Conservation (phyloP, 1,140 invertebrate species). For the Euglossa dilemma region DNA sequence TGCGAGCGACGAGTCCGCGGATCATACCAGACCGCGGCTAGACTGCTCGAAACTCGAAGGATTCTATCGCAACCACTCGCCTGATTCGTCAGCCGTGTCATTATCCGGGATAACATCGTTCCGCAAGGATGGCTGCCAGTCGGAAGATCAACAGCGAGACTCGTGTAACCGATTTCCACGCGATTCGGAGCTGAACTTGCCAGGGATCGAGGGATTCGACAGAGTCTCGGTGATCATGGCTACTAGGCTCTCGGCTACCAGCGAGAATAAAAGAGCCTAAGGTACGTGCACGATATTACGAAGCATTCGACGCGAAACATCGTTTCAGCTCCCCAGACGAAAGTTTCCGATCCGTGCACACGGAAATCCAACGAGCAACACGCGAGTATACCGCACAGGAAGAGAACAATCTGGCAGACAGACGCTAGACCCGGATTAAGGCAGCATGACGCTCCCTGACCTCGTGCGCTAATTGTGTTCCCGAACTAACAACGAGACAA, state of each 20-base stretch:
- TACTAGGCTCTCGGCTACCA: neutral
- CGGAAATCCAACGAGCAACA: neutral
- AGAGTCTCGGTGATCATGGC: neutral
- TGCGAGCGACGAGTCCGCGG: neutral
- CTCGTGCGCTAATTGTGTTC: conserved; percentile 30
- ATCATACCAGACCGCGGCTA: neutral
- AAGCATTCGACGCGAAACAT: neutral
- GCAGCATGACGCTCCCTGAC: conserved; percentile 18
- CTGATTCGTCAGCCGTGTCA: neutral
- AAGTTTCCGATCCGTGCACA: neutral
- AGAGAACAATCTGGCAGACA: conserved; percentile 8
- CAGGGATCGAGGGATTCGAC: conserved; percentile 1
- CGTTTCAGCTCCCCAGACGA: neutral
- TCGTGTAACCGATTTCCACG: conserved; percentile 13
- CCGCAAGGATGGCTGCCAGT: neutral
- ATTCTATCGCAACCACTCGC: too few species aligned
- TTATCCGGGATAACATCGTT: conserved; percentile 32
- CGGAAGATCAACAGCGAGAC: conserved; percentile 11
- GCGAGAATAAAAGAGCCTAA: conserved; percentile 3
- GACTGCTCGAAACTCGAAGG: too few species aligned
- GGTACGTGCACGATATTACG: neutral
- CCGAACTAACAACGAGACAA: conserved; percentile 44
- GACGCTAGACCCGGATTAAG: conserved; percentile 7
- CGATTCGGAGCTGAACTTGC: conserved; percentile 18
- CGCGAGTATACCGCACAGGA: neutral